Evolutionary conservation across 2,797 vertebrate genomes (phyloP), one percentile per base, ranked within the genome.

Genomic region (Microtus agrestis): DNA sequence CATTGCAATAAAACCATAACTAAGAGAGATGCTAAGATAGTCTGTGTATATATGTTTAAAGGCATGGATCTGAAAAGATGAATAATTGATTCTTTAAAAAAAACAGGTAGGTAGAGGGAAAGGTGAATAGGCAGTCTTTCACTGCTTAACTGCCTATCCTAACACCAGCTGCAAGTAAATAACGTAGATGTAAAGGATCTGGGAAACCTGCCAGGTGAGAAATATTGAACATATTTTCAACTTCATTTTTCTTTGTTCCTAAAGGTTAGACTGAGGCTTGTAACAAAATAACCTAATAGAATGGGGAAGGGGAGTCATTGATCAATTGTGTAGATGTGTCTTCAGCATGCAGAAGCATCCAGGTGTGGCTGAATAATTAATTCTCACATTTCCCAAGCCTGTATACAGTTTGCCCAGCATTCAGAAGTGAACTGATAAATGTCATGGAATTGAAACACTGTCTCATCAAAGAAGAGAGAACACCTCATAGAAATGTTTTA

Each of bases 191-290:
- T 89, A 85, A 96, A 96, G 91, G 90, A 87, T 78, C 91, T 96
- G 86, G 93, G 93, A 97, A 97, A 79, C 14, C 12, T 89, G 71
- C 96, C 95, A 94, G 93, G 85, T 43, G 15, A 94, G 95, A 96
- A 95, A 94, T 79, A 90, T 8, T 79, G 48, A 96, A 86, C 69
- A n/a, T 85, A 94, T 94, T 95, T 96, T 96, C 80, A 61, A 92
- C 56, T 29, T 77, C 78, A 54, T 93, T 92, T 69, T 31, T 23
- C n/a, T 63, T 74, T 88, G 67, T 87, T 77, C 14, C n/a, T 76
- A 51, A 92, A 87, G 78, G 43, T 94, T 94, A 94, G 37, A 67
- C 54, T 74, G 87, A 92, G 29, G 51, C 15, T 94, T 93, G 40
- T 91, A 94, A 93, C 69, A 93, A 89, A 94, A 81, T n/a, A 90